Evolutionary conservation across 2,113 vertebrate species (phyloP).

Genomic region (Bostrychus sinensis): DNA sequence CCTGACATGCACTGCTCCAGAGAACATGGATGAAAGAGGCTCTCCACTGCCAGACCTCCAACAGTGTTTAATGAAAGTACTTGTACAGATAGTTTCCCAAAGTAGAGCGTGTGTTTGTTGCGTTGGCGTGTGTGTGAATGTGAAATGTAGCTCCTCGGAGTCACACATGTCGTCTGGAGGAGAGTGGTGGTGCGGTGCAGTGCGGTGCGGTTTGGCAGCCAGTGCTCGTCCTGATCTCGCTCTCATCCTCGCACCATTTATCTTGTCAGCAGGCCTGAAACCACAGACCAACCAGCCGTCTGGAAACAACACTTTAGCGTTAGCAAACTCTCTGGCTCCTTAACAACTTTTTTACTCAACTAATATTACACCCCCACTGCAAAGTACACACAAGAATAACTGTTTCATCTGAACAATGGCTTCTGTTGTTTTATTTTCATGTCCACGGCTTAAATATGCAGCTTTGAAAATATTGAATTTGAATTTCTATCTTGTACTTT

Average conservation of each 20-base stretch:
- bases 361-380: constrained; percentile 12
- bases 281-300: constrained; percentile 61
- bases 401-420: no score
- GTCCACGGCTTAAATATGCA: no score
- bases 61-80: not conserved
- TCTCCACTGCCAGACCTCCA: no score
- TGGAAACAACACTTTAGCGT: constrained; percentile 56
- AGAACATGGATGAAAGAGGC: no score
- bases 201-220: constrained; percentile 53
- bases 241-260: constrained; percentile 59
- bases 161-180: constrained; percentile 11
- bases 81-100: constrained; percentile 37
- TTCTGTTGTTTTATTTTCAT: no score
- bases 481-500: no score
- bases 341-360: constrained; percentile 18
- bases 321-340: constrained; percentile 33
- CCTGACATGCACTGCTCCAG: no score
- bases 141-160: constrained; percentile 27
- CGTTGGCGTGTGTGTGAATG: constrained; percentile 57
- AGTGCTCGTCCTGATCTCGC: constrained; percentile 39
- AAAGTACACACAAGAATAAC: no score
- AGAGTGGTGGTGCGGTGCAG: no score
- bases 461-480: no score
- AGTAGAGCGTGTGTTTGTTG: constrained; percentile 50
- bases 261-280: constrained; percentile 70